These are phyloP conservation scores for Lucilia sericata DNA, from an alignment of 1,140 invertebrate genomes.

Conservation along the genomic window DNA sequence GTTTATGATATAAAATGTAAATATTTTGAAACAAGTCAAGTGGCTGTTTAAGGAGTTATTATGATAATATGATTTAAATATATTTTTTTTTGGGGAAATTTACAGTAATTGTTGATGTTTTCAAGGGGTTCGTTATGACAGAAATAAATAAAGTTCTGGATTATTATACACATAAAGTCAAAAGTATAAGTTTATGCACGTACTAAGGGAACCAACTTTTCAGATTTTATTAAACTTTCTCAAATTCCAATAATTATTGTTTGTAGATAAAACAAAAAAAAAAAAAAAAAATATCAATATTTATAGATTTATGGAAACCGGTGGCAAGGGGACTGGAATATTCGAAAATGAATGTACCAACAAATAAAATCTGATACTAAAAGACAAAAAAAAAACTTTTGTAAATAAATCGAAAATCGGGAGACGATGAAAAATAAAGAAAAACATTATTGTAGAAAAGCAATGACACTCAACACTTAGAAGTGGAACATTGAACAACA, in stretches of 20 bases:
- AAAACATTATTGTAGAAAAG: not conserved
- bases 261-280: too few relatives aligned
- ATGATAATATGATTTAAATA: conserved; percentile 6
- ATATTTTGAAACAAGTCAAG: conserved; percentile 24
- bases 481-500: too few relatives aligned
- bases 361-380: not conserved
- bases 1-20: not conserved
- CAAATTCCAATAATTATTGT: too few relatives aligned
- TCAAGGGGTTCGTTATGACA: conserved; percentile 6
- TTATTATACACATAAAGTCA: too few relatives aligned
- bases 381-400: not conserved
- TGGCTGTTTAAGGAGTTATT: not conserved
- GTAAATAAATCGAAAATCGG: not conserved
- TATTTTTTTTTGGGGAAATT: not conserved
- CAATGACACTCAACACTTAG: not conserved
- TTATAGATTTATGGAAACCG: not conserved
- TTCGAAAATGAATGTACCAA: not conserved
- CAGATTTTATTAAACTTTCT: too few relatives aligned
- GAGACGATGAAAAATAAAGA: not conserved
- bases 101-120: not conserved
- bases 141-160: not conserved
- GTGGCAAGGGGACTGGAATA: not conserved
- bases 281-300: too few relatives aligned
- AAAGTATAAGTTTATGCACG: too few relatives aligned
- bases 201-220: too few relatives aligned